These are phyloP conservation scores for Hirtodrosophila confusa DNA, from an alignment of 2,888 invertebrate genomes.

Conservation along the genomic window DNA sequence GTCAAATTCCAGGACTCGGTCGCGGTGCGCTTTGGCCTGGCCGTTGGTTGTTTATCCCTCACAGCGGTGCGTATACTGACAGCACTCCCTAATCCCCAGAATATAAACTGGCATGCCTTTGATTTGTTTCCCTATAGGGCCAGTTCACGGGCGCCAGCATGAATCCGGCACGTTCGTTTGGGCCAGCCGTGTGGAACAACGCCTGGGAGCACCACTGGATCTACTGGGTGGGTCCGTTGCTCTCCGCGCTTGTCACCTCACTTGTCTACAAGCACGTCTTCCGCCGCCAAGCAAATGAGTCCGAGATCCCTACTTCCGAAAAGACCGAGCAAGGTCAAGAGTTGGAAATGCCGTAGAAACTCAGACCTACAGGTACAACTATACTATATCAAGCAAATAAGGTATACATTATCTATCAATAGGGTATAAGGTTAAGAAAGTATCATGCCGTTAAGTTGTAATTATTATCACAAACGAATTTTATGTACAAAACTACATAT, in stretches of 20 bases:
- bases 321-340: neutral
- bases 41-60: constrained; percentile 87
- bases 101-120: too few species aligned
- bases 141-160: constrained; percentile 87
- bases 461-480: constrained; percentile 13
- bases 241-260: constrained; percentile 82
- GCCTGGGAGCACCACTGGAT: constrained; percentile 89
- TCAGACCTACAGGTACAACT: neutral
- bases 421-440: neutral
- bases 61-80: constrained; percentile 85
- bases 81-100: too few species aligned
- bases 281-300: constrained; percentile 51
- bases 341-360: constrained; percentile 2
- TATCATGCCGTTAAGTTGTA: constrained; percentile 6
- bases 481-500: constrained; percentile 16
- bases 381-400: neutral
- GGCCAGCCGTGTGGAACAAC: constrained; percentile 88
- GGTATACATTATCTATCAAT: neutral
- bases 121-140: constrained; percentile 41
- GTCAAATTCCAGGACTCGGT: constrained; percentile 86
- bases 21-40: constrained; percentile 88
- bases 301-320: constrained; percentile 5
- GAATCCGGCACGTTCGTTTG: constrained; percentile 89
- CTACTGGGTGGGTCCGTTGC: constrained; percentile 88
- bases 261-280: constrained; percentile 83